Evolutionary conservation across 2,888 invertebrate species (phyloP), one percentile per base, ranked within the genome.

Genomic region (Rhorus exstirpatorius): DNA sequence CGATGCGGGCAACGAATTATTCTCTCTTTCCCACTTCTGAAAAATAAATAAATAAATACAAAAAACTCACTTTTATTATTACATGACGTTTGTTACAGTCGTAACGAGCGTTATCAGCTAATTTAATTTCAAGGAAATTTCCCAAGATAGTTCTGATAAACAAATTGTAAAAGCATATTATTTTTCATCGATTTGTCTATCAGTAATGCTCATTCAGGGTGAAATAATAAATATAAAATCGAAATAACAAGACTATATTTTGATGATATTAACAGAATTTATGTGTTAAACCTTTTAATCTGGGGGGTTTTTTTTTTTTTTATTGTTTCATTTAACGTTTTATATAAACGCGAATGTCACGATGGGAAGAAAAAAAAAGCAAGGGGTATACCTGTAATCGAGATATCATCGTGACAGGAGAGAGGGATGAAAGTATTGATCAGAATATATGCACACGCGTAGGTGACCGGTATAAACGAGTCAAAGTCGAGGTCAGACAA

Each of bases 1-100:
- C 78, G 93, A 91, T 26, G 89, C 86, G 0, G 95, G 95, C 63
- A 95, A 89, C 70, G 92, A 91, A 58, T 93, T 93, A 88, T 96
- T 96, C 90, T 95, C 95, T 14, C 94, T 91, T 82, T 95, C 94
- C 95, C 95, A 96, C 92, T 94, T 95, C 94, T 95, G 87, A 31
- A 88, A 90, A 55, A 35, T 12, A 65, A 75, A 38, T 88, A 90
- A 63, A 79, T 79, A 77, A 80, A 44, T 26, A 8, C 49, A 63
- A 19, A 44, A 1, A 31, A 24, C 31, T 55, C 6, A 3, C 31
- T 6, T 3, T 31, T 31, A 3, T 31, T 31, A 31, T 31, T 31
- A 31, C 31, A 31, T 31, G 31, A 3, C 31, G 6, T 31, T 31
- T 6, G 31, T 31, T 31, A 3, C 6, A 6, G 31, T 6, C 31